Evolutionary conservation across 1,140 invertebrate genomes (phyloP).

Genomic region (Listronotus bonariensis): DNA sequence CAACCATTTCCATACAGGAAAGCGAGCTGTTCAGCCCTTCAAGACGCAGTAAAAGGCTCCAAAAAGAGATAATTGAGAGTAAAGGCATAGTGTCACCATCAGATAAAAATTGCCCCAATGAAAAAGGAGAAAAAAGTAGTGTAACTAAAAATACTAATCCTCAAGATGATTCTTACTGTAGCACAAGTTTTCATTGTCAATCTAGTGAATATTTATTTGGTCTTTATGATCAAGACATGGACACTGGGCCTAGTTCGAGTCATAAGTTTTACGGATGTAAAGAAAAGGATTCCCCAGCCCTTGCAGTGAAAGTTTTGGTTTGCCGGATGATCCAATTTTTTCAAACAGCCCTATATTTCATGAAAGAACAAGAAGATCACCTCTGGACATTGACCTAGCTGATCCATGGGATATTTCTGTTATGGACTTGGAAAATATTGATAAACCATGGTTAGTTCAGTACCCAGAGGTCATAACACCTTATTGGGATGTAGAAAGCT

Average conservation of each 20-base stretch:
- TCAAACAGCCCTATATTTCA: slow-evolving; percentile 5
- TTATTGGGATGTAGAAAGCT: slow-evolving; percentile 25
- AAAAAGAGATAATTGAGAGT: no score
- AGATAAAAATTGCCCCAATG: background rate
- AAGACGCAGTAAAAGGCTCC: no score
- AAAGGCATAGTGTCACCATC: background rate
- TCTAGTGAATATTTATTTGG: slow-evolving; percentile 12
- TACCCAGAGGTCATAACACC: slow-evolving; percentile 25
- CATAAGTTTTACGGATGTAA: slow-evolving; percentile 20
- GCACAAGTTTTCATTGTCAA: background rate
- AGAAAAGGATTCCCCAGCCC: background rate
- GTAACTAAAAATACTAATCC: background rate
- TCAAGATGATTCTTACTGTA: background rate
- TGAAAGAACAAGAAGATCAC: slow-evolving; percentile 1
- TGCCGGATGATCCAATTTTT: slow-evolving; percentile 30
- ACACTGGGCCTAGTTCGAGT: background rate
- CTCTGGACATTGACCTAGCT: slow-evolving; percentile 13
- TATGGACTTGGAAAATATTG: slow-evolving; percentile 15
- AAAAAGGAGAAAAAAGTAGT: background rate
- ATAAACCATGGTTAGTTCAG: slow-evolving; percentile 26
- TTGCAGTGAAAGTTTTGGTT: slow-evolving; percentile 23
- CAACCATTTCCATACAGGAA: background rate
- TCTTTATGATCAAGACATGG: background rate
- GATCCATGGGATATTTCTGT: slow-evolving; percentile 19
- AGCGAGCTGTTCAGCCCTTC: background rate